These are phyloP conservation scores for Antheraea pernyi DNA, from an alignment of 1,140 invertebrate species.

Conservation along the genomic window DNA sequence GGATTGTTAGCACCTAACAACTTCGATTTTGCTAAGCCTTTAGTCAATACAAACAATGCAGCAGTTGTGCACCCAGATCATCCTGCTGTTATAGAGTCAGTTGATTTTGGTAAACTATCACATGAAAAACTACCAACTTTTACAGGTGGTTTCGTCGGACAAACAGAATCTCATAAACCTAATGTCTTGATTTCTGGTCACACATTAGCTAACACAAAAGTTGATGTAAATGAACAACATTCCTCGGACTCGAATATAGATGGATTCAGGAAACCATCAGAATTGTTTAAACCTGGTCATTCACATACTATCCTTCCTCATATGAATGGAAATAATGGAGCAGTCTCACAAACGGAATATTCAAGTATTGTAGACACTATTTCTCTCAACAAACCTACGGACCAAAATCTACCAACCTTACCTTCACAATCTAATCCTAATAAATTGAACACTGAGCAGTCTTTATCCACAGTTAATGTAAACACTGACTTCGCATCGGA, in stretches of 20 bases:
- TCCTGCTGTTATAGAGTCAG: neutral
- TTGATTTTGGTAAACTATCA: neutral
- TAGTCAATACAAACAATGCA: neutral
- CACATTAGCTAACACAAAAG: neutral
- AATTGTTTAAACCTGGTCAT: conserved; percentile 3
- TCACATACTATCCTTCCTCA: neutral
- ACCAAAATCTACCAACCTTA: neutral
- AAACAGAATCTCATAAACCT: neutral
- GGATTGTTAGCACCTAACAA: conserved; percentile 14
- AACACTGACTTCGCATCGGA: neutral
- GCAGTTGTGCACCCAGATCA: neutral
- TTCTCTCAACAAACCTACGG: neutral
- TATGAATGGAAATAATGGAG: neutral
- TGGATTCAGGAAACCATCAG: neutral
- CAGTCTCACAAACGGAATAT: neutral
- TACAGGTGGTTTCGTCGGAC: conserved; percentile 26
- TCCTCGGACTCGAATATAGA: neutral
- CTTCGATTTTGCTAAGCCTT: neutral
- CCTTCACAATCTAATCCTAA: too few species aligned
- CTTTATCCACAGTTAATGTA: neutral
- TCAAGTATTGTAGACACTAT: neutral
- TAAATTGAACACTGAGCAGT: too few species aligned
- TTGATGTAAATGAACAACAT: neutral
- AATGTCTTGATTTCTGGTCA: neutral
- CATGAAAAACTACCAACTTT: neutral